Base-by-base conservation (phyloP, 2,888 invertebrate species). In the Diarsia mendica region DNA sequence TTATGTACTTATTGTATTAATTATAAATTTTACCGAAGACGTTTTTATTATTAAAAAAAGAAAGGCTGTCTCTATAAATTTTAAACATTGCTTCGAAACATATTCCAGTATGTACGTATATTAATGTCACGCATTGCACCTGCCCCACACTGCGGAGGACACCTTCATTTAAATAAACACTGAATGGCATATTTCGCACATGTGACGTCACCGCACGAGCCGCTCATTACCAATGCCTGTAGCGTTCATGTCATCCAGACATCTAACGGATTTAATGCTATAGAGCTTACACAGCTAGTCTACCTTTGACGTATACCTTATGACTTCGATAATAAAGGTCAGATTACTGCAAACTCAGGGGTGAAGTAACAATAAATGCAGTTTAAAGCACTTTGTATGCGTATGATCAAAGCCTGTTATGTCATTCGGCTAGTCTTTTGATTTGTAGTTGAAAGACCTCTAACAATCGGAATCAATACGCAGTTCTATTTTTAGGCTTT, bases 181-280 rank as follows among this genome's bases (percentile, higher is more conserved):
- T 65, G 39, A 70, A 66, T 70, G 68, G 23, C 77, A 81, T 77
- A 83, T 75, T 72, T 86, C 69, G 72, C 79, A 70, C 67, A 63
- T 53, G 18, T 78, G 76, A 84, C 85, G 75, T 85, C 83, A 86
- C n/a, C 58, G 77, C 79, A 82, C 82, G 81, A 69, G 75, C 69
- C 60, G 18, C 67, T 86, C 75, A 83, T 86, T 77, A 64, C 39
- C 67, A 20, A 86, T 86, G 74, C 86, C 39, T 78, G 15, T 3
- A 66, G 64, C 80, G 51, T 79, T 28, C 67, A 74, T 80, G 76
- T 79, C 82, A 84, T 61, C 61, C 82, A 78, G 74, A 82, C 75
- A 55, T 70, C 18, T 77, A 80, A 79, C 77, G 72, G 80, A 66
- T 71, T 75, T 71, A 67, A 70, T 63, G 63, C 77, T 69, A 70